Evolutionary conservation across 2,113 vertebrate species (phyloP).

Genomic region (Microcebus murinus): DNA sequence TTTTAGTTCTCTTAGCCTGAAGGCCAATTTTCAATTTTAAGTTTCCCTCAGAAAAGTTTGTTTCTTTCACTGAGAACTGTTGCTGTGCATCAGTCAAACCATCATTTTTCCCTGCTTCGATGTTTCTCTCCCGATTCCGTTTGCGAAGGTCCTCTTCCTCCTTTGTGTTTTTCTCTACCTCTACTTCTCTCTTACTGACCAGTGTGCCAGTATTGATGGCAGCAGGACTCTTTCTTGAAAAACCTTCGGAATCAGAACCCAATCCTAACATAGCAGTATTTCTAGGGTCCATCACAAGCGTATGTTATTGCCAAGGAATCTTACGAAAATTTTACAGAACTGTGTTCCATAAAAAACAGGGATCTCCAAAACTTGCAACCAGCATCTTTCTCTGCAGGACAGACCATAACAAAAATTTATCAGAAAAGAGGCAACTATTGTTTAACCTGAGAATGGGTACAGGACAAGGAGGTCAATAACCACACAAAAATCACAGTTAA

Average conservation of each 20-base stretch:
- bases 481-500: neutral
- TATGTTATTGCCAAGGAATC: slow-evolving; percentile 73
- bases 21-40: slow-evolving; percentile 95
- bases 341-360: slow-evolving; percentile 76
- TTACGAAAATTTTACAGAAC: slow-evolving; percentile 79
- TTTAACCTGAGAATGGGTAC: slow-evolving; percentile 27
- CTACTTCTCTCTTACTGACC: slow-evolving; percentile 83
- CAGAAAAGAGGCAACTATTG: slow-evolving; percentile 58
- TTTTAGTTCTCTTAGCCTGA: slow-evolving; percentile 96
- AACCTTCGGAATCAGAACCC: slow-evolving; percentile 87
- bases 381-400: slow-evolving; percentile 86
- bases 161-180: slow-evolving; percentile 76
- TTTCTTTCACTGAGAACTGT: slow-evolving; percentile 93
- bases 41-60: slow-evolving; percentile 93
- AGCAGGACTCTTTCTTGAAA: slow-evolving; percentile 87
- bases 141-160: slow-evolving; percentile 84
- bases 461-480: slow-evolving; percentile 7
- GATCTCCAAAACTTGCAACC: slow-evolving; percentile 76
- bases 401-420: slow-evolving; percentile 74
- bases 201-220: slow-evolving; percentile 79
- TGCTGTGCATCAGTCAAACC: slow-evolving; percentile 84
- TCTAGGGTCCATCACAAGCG: slow-evolving; percentile 89
- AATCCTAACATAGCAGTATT: slow-evolving; percentile 90
- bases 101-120: slow-evolving; percentile 60
- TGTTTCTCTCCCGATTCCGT: slow-evolving; percentile 68